Evolutionary conservation across 2,113 vertebrate genomes (phyloP).

Genomic region (Mesitornis unicolor): DNA sequence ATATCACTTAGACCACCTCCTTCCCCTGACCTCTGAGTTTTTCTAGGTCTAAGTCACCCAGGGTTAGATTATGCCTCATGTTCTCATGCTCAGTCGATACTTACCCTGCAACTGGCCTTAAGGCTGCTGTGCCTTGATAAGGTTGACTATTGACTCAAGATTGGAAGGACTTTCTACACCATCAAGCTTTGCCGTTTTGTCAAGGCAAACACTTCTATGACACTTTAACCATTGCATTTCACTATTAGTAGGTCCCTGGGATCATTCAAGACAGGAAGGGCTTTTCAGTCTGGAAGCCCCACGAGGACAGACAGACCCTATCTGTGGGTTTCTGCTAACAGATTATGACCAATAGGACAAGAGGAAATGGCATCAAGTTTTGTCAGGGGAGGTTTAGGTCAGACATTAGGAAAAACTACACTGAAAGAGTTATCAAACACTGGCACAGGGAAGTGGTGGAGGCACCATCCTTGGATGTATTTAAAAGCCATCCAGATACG

Average conservation of each 20-base stretch:
- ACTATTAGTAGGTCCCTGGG: background rate
- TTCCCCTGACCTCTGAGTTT: background rate
- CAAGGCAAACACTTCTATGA: background rate
- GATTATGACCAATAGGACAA: too few relatives aligned
- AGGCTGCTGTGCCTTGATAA: accelerated
- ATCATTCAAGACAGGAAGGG: background rate
- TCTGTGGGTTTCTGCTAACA: too few relatives aligned
- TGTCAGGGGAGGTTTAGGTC: too few relatives aligned
- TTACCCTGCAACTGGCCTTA: background rate
- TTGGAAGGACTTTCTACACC: background rate
- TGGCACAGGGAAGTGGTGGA: too few relatives aligned
- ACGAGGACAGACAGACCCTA: background rate
- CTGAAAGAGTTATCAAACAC: too few relatives aligned
- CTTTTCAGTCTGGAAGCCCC: background rate
- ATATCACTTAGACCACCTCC: background rate
- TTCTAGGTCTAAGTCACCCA: background rate
- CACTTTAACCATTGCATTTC: background rate
- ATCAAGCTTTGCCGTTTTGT: background rate
- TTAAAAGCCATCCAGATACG: too few relatives aligned
- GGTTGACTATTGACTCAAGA: background rate
- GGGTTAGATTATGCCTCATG: background rate
- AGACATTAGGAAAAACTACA: too few relatives aligned
- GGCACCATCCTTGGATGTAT: too few relatives aligned
- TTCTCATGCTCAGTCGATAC: background rate
- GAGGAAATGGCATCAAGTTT: too few relatives aligned